Conservation (phyloP, 1,140 invertebrate species). For the Nasonia vitripennis region DNA sequence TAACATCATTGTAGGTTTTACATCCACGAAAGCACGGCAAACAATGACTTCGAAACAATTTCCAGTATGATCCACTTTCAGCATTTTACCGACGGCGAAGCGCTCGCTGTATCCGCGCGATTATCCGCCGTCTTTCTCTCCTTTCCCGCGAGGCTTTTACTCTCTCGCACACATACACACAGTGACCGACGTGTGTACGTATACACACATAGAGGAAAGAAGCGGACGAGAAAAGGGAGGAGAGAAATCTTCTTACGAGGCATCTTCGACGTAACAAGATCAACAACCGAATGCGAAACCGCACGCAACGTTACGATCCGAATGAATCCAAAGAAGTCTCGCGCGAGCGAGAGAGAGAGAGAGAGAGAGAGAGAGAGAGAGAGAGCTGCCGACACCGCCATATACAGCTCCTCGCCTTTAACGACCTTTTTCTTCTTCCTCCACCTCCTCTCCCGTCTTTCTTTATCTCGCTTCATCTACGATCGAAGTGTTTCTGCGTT, state of each 20-base stretch:
- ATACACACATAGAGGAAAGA: neutral
- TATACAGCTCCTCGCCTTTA: constrained; percentile 48
- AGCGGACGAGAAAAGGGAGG: neutral
- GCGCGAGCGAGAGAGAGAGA: neutral
- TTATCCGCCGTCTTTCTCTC: constrained; percentile 40
- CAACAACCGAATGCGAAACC: constrained; percentile 59
- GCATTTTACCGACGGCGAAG: neutral
- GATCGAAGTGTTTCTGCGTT: constrained; percentile 50
- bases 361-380: neutral
- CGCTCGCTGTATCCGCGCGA: neutral
- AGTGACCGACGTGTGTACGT: neutral
- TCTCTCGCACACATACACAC: neutral
- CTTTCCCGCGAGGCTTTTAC: constrained; percentile 24
- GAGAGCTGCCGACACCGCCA: neutral
- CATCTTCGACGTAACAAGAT: constrained; percentile 44
- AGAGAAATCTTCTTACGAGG: constrained; percentile 36
- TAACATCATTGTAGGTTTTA: no score
- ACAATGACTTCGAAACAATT: neutral
- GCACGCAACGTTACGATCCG: constrained; percentile 54
- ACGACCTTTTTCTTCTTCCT: constrained; percentile 41
- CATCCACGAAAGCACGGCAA: neutral
- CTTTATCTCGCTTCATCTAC: constrained; percentile 59
- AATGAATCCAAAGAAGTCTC: constrained; percentile 53
- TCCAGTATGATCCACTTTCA: neutral
- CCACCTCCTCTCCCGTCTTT: constrained; percentile 51